Evolutionary conservation across 2,113 vertebrate genomes (phyloP).

Genomic region (Proterorhinus semilunaris): DNA sequence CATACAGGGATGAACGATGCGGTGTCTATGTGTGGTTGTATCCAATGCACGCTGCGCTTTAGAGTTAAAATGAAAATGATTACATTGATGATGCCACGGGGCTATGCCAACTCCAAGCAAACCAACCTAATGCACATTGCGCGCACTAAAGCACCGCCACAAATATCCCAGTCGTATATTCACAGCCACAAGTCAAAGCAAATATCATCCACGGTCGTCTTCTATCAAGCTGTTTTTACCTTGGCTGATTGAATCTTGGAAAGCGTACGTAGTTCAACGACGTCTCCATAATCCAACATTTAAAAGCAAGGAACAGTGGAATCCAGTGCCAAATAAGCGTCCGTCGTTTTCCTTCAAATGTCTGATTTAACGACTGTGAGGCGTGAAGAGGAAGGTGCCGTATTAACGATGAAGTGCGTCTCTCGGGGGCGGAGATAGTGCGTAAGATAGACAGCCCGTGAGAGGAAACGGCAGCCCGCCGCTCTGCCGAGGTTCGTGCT

Average conservation of each 20-base stretch:
- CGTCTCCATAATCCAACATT: slow-evolving; percentile 50
- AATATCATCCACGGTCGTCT: slow-evolving; percentile 23
- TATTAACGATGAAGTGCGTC: slow-evolving; percentile 51
- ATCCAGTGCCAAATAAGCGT: slow-evolving; percentile 30
- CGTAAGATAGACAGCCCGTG: slow-evolving; percentile 44
- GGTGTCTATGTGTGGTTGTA: slow-evolving; percentile 6
- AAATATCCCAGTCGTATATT: slow-evolving; percentile 29
- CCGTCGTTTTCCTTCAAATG: slow-evolving; percentile 40
- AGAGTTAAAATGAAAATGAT: slow-evolving; percentile 22
- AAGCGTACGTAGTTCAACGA: slow-evolving; percentile 47
- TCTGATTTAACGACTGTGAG: slow-evolving; percentile 30
- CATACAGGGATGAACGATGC: neutral
- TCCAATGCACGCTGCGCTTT: slow-evolving; percentile 16
- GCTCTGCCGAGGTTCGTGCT: slow-evolving; percentile 9
- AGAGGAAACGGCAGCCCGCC: slow-evolving; percentile 32
- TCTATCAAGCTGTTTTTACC: slow-evolving; percentile 12
- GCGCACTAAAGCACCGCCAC: slow-evolving; percentile 31
- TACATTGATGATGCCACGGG: slow-evolving; percentile 29
- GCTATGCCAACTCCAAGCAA: slow-evolving; percentile 42
- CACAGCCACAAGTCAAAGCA: slow-evolving; percentile 20
- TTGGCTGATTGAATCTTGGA: slow-evolving; percentile 31
- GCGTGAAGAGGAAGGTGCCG: slow-evolving; percentile 37
- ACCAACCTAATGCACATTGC: slow-evolving; percentile 23
- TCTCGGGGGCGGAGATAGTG: slow-evolving; percentile 63
- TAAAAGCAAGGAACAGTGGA: neutral